phyloP scores from a whole-genome alignment of 2,888 invertebrate species.

The Oxycera nigricornis region DNA sequence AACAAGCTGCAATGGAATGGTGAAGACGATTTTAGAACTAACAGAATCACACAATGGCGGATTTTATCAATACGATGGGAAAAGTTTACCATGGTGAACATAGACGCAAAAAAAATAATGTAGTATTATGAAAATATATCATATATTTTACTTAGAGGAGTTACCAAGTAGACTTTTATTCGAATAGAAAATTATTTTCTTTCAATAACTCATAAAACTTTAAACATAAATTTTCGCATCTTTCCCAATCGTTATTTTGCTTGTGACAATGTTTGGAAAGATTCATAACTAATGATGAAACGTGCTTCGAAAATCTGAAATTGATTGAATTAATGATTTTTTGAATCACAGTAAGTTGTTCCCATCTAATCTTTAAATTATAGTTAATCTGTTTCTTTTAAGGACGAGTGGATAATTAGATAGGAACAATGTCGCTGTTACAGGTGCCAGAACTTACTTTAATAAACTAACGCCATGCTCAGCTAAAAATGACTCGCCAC shows the following conservation, averaged over 20 bases:
- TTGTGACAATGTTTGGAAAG: constrained; percentile 50
- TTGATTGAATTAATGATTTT: too few species aligned
- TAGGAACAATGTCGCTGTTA: too few species aligned
- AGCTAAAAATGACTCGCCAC: neutral
- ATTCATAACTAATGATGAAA: constrained; percentile 51
- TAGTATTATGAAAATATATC: too few species aligned
- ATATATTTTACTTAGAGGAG: too few species aligned
- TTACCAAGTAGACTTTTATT: too few species aligned
- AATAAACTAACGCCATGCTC: constrained; percentile 37
- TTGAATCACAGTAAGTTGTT: too few species aligned
- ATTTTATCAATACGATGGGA: constrained; percentile 81
- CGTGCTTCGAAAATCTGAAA: constrained; percentile 52
- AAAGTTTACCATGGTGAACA: constrained; percentile 73
- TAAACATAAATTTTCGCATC: constrained; percentile 37
- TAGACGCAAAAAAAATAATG: neutral
- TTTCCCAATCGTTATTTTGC: constrained; percentile 54
- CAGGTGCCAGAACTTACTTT: too few species aligned
- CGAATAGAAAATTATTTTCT: neutral
- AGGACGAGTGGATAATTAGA: too few species aligned
- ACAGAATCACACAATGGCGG: constrained; percentile 74
- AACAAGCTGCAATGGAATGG: constrained; percentile 70
- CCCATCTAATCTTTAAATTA: too few species aligned
- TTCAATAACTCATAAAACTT: constrained; percentile 7
- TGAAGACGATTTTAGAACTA: constrained; percentile 70
- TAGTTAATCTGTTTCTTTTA: too few species aligned